Conservation (phyloP, 37 sponge, comb jelly and placozoan genomes). For the Axinella damicornis region DNA sequence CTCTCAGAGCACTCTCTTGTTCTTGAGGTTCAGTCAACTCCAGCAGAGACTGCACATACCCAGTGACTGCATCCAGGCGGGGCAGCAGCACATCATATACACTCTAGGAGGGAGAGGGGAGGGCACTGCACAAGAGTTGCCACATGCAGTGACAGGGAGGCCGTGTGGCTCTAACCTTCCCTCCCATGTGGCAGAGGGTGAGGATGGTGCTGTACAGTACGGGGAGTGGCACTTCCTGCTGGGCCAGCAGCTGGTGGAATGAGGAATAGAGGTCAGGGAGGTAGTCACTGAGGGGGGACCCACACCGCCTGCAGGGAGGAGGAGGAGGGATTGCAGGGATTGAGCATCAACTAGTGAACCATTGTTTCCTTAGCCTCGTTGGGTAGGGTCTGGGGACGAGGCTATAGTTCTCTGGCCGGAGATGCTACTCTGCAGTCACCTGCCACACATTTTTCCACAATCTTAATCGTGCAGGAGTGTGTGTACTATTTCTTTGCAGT, state of each 20-base stretch:
- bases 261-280: conserved; percentile 11
- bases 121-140: no score
- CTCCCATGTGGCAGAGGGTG: conserved; percentile 41
- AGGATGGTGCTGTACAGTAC: conserved; percentile 52
- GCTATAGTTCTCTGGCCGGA: no score
- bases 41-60: conserved; percentile 15
- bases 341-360: no score
- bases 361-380: no score
- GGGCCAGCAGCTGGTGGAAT: conserved; percentile 17
- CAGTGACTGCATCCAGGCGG: conserved; percentile 13
- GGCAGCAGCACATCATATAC: conserved; percentile 40
- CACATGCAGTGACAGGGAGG: conserved; percentile 25
- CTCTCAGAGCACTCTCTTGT: conserved; percentile 26
- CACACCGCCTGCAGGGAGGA: conserved; percentile 3
- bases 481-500: no score
- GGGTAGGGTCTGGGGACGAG: no score
- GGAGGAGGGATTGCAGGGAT: no score
- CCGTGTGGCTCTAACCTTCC: conserved; percentile 28
- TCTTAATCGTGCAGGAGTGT: no score
- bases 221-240: conserved; percentile 16
- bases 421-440: no score
- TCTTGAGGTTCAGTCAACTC: not conserved
- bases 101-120: conserved; percentile 11
- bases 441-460: no score
- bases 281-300: conserved; percentile 2